Conservation (phyloP, 2,888 invertebrate genomes). For the Acanthosoma haemorrhoidale region DNA sequence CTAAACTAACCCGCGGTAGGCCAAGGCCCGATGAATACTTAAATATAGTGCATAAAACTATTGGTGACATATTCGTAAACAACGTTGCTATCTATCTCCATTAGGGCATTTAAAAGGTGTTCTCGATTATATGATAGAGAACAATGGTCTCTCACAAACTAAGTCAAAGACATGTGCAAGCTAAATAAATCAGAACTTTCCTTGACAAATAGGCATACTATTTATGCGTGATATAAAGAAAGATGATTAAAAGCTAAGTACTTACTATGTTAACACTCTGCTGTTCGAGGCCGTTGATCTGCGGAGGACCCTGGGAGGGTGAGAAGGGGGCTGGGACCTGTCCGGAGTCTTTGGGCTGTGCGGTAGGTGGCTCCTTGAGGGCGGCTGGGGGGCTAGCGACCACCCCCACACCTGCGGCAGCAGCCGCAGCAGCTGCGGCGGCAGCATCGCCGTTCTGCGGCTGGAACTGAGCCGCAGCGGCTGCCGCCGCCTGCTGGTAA, state of each 20-base stretch:
- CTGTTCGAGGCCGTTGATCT: constrained; percentile 56
- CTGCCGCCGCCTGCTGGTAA: constrained; percentile 55
- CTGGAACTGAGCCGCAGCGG: constrained; percentile 55
- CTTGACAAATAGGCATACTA: too few species aligned
- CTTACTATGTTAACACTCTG: constrained; percentile 54
- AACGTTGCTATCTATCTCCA: too few species aligned
- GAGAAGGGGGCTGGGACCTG: constrained; percentile 43
- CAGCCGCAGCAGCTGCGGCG: constrained; percentile 52
- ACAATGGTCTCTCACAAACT: too few species aligned
- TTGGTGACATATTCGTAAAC: too few species aligned
- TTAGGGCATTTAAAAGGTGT: too few species aligned
- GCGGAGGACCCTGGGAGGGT: constrained; percentile 44
- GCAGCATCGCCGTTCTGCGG: constrained; percentile 51
- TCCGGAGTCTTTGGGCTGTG: constrained; percentile 34
- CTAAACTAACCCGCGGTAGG: too few species aligned
- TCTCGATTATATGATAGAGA: too few species aligned
- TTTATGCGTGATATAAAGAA: too few species aligned
- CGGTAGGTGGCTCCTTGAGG: constrained; percentile 44
- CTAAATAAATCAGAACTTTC: too few species aligned
- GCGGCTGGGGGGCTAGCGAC: constrained; percentile 46
- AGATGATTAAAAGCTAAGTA: constrained; percentile 35
- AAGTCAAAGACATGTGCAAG: too few species aligned
- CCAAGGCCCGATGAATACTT: too few species aligned
- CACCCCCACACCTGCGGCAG: constrained; percentile 45
- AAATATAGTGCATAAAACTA: too few species aligned